Conservation (phyloP, 2,113 vertebrate genomes). For the Turdus rufiventris region DNA sequence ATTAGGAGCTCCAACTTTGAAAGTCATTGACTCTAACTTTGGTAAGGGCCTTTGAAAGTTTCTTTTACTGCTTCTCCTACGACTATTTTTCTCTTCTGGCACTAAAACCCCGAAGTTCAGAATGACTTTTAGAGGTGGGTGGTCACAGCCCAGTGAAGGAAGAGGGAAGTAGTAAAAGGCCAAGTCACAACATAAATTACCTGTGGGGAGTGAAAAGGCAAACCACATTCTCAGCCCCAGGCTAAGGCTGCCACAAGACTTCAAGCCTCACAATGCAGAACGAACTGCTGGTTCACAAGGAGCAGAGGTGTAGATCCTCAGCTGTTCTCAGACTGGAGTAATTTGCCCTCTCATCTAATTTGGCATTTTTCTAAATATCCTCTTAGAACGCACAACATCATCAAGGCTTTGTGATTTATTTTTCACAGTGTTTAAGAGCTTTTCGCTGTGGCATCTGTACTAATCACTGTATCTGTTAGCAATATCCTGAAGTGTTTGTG, state of each 20-base stretch:
- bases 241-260: not conserved
- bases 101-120: not conserved
- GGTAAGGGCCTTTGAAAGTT: not conserved
- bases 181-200: not conserved
- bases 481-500: not conserved
- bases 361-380: not conserved
- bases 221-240: not conserved
- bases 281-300: rapidly evolving
- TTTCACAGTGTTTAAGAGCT: not conserved
- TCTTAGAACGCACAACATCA: not conserved
- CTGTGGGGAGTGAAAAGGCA: rapidly evolving
- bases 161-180: not conserved
- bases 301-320: not conserved
- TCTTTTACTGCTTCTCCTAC: not conserved
- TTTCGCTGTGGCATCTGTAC: not conserved
- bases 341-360: not conserved
- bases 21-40: not conserved
- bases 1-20: not conserved
- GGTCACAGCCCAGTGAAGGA: not conserved
- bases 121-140: not conserved
- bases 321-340: not conserved
- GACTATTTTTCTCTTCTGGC: not conserved
- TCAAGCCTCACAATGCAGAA: not conserved
- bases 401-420: not conserved
- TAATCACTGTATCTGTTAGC: not conserved